phyloP scores from a whole-genome alignment of 2,113 vertebrate species.

The Pongo abelii region DNA sequence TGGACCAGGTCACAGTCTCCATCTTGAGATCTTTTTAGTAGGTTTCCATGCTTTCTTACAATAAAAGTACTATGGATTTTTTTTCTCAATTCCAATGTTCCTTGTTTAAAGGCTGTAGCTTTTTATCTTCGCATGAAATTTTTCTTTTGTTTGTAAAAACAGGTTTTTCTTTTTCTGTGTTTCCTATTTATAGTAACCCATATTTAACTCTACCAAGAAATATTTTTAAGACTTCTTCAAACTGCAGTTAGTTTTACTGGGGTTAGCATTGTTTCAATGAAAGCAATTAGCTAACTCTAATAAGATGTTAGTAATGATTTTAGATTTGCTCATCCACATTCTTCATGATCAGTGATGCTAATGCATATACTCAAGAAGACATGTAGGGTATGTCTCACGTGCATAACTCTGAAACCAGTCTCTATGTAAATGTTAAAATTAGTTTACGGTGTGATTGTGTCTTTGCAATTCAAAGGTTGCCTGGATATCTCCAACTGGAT shows the following conservation, averaged over 20 bases:
- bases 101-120: not conserved
- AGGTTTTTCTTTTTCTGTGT: not conserved
- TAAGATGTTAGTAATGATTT: not conserved
- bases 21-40: not conserved
- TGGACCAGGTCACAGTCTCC: not conserved
- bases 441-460: not conserved
- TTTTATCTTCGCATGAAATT: not conserved
- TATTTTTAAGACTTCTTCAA: constrained; percentile 9
- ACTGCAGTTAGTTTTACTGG: not conserved
- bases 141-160: not conserved
- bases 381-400: not conserved
- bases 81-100: not conserved
- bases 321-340: not conserved
- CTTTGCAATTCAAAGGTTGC: not conserved
- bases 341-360: not conserved
- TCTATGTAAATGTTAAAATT: not conserved
- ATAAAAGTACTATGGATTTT: not conserved
- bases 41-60: not conserved
- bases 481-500: not conserved
- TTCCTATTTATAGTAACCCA: not conserved
- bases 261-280: not conserved
- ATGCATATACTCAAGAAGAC: not conserved
- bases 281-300: not conserved
- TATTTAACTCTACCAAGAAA: constrained; percentile 6
- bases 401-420: not conserved